Conservation (phyloP, 2,888 invertebrate genomes). For the Perdita meconis region DNA sequence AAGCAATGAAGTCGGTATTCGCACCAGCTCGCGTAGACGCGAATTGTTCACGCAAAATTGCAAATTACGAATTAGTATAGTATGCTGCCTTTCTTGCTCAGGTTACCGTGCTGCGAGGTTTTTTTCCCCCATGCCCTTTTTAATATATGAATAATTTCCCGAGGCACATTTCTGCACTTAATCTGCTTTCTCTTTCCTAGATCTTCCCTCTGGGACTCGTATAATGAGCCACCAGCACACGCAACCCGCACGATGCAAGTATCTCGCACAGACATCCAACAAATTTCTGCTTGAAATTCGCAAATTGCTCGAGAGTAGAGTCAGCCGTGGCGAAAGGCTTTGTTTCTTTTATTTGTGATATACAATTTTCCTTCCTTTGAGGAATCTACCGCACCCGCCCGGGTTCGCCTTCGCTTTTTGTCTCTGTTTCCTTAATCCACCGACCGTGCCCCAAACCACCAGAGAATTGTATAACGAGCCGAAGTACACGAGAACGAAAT, state of each 20-base stretch:
- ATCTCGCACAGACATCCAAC: conserved; percentile 19
- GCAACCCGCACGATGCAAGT: conserved; percentile 36
- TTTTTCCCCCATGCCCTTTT: not conserved
- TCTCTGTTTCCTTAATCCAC: conserved; percentile 19
- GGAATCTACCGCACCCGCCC: conserved; percentile 39
- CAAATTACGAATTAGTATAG: conserved; percentile 37
- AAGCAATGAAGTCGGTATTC: not conserved
- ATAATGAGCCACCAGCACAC: conserved; percentile 47
- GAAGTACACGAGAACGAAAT: conserved; percentile 45
- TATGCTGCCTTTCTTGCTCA: not conserved
- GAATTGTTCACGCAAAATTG: conserved; percentile 24
- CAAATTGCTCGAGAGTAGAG: conserved; percentile 54
- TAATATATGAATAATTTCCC: conserved; percentile 42
- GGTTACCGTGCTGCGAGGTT: not conserved
- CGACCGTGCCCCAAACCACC: conserved; percentile 25
- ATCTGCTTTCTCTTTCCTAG: conserved; percentile 29
- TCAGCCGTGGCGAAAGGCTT: conserved; percentile 21
- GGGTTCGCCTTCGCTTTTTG: conserved; percentile 16
- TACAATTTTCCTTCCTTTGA: conserved; percentile 68
- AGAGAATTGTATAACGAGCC: conserved; percentile 63
- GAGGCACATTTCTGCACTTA: conserved; percentile 23
- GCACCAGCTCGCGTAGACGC: not conserved
- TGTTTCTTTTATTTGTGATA: conserved; percentile 57
- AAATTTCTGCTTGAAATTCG: conserved; percentile 45
- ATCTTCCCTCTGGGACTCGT: conserved; percentile 27